Evolutionary conservation across 2,797 vertebrate species (phyloP).

Genomic region (Sebastes trivittatus): DNA sequence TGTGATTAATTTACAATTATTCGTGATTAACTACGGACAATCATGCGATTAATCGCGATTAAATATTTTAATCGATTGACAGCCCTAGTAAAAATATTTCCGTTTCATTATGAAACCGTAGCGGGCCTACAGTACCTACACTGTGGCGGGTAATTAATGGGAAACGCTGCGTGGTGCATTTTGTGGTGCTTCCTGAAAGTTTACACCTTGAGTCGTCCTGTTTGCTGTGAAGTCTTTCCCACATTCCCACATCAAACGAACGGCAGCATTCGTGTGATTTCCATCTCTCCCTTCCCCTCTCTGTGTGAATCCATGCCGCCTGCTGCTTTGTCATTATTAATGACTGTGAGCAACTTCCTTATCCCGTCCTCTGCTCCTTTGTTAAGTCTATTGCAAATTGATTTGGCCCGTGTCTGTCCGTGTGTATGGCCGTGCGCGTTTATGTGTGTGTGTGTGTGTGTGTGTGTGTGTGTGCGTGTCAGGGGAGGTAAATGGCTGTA

Average conservation of each 20-base stretch:
- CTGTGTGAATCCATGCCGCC: constrained; percentile 18
- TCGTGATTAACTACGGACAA: no score
- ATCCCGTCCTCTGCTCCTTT: constrained; percentile 34
- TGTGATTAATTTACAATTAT: no score
- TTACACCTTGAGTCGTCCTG: background rate
- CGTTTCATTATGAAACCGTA: no score
- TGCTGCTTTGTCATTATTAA: constrained; percentile 55
- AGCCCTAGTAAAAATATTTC: no score
- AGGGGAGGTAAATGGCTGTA: constrained; percentile 54
- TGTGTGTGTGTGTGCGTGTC: constrained; percentile 31
- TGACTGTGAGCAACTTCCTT: constrained; percentile 47
- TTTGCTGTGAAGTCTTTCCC: background rate
- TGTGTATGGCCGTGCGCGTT: background rate
- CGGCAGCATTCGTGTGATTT: background rate
- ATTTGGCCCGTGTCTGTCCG: constrained; percentile 28
- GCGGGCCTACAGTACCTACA: background rate
- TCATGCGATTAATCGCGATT: no score
- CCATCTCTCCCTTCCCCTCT: background rate
- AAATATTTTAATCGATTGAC: no score
- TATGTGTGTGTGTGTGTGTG: background rate
- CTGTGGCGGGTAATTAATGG: background rate
- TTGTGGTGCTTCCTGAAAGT: background rate
- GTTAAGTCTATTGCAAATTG: constrained; percentile 53
- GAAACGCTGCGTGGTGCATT: background rate
- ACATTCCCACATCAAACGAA: background rate